A percentile compares a stretch with the other conserved stretches of the same genome.
These are phyloP conservation scores for Macrosteles quadrilineatus DNA, from an alignment of 1,140 invertebrate genomes.

Conservation along the genomic window DNA sequence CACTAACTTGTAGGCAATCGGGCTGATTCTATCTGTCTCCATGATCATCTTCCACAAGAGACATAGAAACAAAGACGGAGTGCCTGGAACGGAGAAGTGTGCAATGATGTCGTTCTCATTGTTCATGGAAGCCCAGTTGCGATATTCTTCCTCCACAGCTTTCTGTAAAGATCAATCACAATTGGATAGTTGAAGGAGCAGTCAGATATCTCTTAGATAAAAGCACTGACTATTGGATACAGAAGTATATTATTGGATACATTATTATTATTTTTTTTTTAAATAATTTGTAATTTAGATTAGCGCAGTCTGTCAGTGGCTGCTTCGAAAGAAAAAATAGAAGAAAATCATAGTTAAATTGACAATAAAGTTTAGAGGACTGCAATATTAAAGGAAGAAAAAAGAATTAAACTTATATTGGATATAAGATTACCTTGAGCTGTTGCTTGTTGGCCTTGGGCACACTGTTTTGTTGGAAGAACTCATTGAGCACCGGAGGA, in stretches of 20 bases:
- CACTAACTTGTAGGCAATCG: conserved; percentile 90
- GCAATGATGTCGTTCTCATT: conserved; percentile 96
- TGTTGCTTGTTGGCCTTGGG: conserved; percentile 87
- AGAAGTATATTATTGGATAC: no score
- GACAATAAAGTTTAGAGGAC: no score
- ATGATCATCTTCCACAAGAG: conserved; percentile 96
- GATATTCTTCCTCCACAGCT: conserved; percentile 91
- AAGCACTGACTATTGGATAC: no score
- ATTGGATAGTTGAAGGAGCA: not conserved
- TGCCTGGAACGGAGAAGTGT: conserved; percentile 89
- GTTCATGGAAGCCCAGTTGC: conserved; percentile 95
- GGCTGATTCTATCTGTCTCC: conserved; percentile 89
- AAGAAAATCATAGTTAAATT: no score
- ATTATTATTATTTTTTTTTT: no score
- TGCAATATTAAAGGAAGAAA: no score
- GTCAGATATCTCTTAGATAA: conserved; percentile 16
- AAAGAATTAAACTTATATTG: no score
- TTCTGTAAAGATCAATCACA: no score
- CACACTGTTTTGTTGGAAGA: conserved; percentile 80
- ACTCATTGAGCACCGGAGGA: conserved; percentile 84
- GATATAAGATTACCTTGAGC: conserved; percentile 68
- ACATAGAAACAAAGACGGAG: conserved; percentile 85
- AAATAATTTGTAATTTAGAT: no score
- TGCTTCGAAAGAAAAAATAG: no score
- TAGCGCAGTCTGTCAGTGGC: no score